A percentile compares a stretch with the other conserved stretches of the same genome.
Evolutionary conservation across 2,797 vertebrate species (phyloP).

Genomic region (Ceyx erithaca): DNA sequence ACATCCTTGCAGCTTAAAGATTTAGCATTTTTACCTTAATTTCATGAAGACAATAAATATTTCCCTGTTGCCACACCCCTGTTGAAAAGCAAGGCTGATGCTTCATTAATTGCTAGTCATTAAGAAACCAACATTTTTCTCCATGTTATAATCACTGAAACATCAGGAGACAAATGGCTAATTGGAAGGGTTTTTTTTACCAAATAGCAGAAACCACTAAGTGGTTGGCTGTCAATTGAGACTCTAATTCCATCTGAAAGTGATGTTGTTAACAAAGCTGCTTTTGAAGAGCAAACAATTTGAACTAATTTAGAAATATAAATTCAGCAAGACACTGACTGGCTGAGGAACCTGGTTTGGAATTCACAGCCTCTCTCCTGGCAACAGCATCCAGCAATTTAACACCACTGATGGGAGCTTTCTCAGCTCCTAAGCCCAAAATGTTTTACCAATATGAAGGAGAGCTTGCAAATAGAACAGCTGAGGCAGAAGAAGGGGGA

Average conservation of each 20-base stretch:
- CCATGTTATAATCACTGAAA: neutral
- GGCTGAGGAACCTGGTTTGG: neutral
- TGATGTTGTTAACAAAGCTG: neutral
- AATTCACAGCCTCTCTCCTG: neutral
- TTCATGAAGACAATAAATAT: neutral
- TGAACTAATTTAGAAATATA: neutral
- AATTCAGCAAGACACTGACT: neutral
- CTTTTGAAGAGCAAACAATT: neutral
- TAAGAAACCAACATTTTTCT: neutral
- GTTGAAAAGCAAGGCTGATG: neutral
- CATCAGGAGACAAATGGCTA: neutral
- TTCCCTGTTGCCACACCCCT: neutral
- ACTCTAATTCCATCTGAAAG: neutral
- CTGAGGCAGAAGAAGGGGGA: neutral
- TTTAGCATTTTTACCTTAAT: neutral
- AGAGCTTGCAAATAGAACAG: neutral
- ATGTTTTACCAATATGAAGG: rapidly evolving
- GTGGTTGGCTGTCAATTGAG: neutral
- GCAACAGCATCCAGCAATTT: neutral
- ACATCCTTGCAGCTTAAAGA: neutral
- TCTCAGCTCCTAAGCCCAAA: neutral
- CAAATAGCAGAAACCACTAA: neutral
- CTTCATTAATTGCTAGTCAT: neutral
- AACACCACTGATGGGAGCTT: rapidly evolving
- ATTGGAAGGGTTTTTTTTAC: neutral